Base-by-base conservation (phyloP, 2,113 vertebrate species). In the Rafetus swinhoei region DNA sequence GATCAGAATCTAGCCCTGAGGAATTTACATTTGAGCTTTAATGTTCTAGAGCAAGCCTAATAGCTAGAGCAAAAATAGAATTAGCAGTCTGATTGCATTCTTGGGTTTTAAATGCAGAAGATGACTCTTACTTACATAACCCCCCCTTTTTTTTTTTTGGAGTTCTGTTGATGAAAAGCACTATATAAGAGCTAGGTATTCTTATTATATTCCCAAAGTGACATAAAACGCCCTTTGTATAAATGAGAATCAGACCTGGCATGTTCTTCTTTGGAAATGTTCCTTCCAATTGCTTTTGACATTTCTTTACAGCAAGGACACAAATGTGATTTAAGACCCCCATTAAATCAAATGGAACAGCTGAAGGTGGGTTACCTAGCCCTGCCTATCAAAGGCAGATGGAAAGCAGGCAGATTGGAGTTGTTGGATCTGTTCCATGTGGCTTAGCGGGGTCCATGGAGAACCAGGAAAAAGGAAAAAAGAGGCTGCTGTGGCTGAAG, bases 281-380 rank as follows among this genome's bases (percentile, higher is more conserved):
- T 90, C 90, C 76, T 65, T 65, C 21, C 54, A 90, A 93, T 93
- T 93, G 92, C 82, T 16, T 84, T 82, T 96, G 93, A 90, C 85
- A 54, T 95, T 74, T 29, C 84, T 55, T 80, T 86, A 29, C 50
- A 8, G 84, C 86, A 95, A 50, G 69, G 69, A 86, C 35, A 79
- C 81, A 39, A 14, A 6, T 62, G 60, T 45, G 77, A 91, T 87
- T 90, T 85, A 85, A 77, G 77, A 45, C 9, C 39, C 12, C 12
- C 74, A 45, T 52, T 69, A 84, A 84, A 80, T 55, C 91, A 39
- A 76, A 8, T 87, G n/a, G 55, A 93, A 85, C 79, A 85, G 84
- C 32, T 82, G 76, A 25, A 84, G 88, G 84, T 45, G 69, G 74
- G 32, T 50, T 57, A 52, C 57, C 59, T 32, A 32, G 85, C 82